phyloP scores from a whole-genome alignment of 1,140 invertebrate genomes.

The Coelopa frigida region DNA sequence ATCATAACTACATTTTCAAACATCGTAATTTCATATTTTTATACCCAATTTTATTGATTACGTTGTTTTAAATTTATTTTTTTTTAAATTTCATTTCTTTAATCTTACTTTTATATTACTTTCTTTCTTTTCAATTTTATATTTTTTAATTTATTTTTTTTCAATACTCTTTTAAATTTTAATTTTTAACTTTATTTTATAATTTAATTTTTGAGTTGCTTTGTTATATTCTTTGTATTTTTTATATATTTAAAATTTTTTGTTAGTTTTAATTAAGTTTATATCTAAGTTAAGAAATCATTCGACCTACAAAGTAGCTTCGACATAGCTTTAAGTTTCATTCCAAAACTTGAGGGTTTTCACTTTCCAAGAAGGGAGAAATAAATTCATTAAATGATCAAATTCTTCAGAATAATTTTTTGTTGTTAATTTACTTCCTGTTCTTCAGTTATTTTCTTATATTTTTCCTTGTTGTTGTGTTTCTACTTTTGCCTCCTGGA shows the following conservation, averaged over 20 bases:
- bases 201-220: constrained; percentile 6
- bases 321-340: too few relatives aligned
- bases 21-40: constrained; percentile 5
- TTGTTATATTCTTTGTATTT: constrained; percentile 10
- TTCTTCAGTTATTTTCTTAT: background rate
- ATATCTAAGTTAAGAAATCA: too few relatives aligned
- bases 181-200: constrained; percentile 3
- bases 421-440: background rate
- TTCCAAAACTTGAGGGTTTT: too few relatives aligned
- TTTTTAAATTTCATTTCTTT: constrained; percentile 15
- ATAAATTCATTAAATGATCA: too few relatives aligned
- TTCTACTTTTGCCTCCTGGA: too few relatives aligned
- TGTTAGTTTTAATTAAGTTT: constrained; percentile 3
- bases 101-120: constrained; percentile 12
- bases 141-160: constrained; percentile 5
- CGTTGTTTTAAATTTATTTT: background rate
- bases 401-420: too few relatives aligned
- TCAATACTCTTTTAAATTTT: background rate
- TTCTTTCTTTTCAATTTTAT: constrained; percentile 10
- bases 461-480: constrained; percentile 9
- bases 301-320: too few relatives aligned
- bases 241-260: constrained; percentile 6
- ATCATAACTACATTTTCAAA: too few relatives aligned
- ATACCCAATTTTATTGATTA: background rate
- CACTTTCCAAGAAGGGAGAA: too few relatives aligned